Evolutionary conservation across 1,140 invertebrate species (phyloP).

Genomic region (Rhizoglyphus robini): DNA sequence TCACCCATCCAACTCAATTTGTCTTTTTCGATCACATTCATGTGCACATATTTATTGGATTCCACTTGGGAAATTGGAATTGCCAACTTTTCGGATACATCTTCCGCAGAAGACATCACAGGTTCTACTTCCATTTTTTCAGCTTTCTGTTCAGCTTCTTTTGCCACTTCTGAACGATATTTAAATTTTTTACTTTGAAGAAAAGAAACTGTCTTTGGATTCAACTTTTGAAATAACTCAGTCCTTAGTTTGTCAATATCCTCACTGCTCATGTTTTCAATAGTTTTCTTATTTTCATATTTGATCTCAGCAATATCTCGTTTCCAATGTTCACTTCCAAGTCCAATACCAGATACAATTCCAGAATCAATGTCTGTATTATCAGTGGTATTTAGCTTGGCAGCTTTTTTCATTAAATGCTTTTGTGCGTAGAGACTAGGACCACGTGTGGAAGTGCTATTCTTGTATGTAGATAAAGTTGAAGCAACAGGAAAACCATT

Average conservation of each 20-base stretch:
- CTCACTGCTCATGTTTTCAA: conserved; percentile 19
- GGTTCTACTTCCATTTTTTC: neutral
- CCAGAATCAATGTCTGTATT: neutral
- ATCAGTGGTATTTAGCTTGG: neutral
- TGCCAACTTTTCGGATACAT: neutral
- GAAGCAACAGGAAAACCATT: conserved; percentile 2
- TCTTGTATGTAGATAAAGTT: neutral
- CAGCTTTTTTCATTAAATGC: neutral
- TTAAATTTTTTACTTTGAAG: conserved; percentile 12
- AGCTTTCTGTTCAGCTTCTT: neutral
- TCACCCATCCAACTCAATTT: conserved; percentile 24
- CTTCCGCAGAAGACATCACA: neutral
- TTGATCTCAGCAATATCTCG: conserved; percentile 18
- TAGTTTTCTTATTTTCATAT: conserved; percentile 17
- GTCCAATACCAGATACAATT: conserved; percentile 13
- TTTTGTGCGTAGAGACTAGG: conserved; percentile 13
- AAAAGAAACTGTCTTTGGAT: conserved; percentile 1
- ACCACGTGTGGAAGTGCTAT: neutral
- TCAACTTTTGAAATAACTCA: conserved; percentile 17
- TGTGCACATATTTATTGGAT: conserved; percentile 21
- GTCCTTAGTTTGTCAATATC: conserved; percentile 18
- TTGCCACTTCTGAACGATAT: conserved; percentile 1
- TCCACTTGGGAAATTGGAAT: conserved; percentile 11
- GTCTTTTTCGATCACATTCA: conserved; percentile 24
- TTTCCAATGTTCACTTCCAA: conserved; percentile 12